Percentiles rank a stretch among this genome's conserved stretches.
phyloP scores from a whole-genome alignment of 2,113 vertebrate genomes.

The Neogale vison region DNA sequence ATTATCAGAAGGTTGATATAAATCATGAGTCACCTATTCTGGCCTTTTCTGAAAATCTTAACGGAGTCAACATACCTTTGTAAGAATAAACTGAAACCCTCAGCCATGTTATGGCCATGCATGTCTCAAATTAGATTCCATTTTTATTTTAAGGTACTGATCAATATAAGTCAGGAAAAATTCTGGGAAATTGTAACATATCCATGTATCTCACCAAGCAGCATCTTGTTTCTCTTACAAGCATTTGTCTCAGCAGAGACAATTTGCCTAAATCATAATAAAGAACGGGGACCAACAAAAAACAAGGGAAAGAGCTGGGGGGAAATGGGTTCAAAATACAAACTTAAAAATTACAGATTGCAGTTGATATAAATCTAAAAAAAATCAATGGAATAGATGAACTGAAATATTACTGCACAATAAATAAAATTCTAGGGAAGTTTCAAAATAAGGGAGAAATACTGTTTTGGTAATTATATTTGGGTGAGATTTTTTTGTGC shows the following conservation, averaged over 20 bases:
- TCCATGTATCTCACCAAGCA: not conserved
- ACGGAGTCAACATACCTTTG: not conserved
- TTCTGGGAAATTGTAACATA: not conserved
- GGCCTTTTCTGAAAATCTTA: slow-evolving; percentile 39
- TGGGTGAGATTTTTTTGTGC: not conserved
- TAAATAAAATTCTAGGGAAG: not conserved
- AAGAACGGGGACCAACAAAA: not conserved
- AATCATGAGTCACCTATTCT: not conserved
- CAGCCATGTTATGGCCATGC: not conserved
- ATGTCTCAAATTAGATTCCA: not conserved
- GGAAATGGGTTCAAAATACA: not conserved
- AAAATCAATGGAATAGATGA: not conserved
- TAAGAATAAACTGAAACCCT: not conserved
- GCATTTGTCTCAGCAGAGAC: not conserved
- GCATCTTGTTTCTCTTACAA: not conserved
- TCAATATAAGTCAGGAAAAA: not conserved
- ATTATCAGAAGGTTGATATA: not conserved
- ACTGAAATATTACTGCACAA: not conserved
- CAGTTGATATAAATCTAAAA: not conserved
- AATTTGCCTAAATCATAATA: not conserved
- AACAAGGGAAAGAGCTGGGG: not conserved
- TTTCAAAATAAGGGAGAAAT: not conserved
- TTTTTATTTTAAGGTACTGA: not conserved
- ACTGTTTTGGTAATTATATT: not conserved
- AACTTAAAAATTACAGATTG: not conserved